These are phyloP conservation scores for Lepus timidus DNA, from an alignment of 2,113 vertebrate species.

Conservation along the genomic window DNA sequence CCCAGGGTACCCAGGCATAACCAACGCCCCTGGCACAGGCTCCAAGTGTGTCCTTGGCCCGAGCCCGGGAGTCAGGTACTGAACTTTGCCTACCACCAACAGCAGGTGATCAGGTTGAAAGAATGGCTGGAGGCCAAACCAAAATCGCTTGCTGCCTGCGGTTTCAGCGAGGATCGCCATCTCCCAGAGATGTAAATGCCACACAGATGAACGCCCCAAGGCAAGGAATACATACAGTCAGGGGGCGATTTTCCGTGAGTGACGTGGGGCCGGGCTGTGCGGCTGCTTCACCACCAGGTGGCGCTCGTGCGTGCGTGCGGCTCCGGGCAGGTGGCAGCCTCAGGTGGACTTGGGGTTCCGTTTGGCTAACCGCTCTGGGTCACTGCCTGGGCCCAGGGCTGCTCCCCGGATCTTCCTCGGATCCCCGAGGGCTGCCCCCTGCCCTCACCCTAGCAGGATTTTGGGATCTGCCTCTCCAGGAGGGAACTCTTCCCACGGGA, in stretches of 20 bases:
- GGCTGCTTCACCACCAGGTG: conserved; percentile 54
- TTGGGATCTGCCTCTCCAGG: not conserved
- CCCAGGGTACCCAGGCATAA: not conserved
- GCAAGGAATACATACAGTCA: not conserved
- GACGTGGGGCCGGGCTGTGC: not conserved
- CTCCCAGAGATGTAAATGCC: accelerated
- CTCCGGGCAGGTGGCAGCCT: not conserved
- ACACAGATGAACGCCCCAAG: accelerated
- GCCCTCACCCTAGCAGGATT: not conserved
- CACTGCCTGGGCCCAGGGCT: no score
- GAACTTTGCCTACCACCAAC: not conserved
- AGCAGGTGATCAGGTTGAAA: not conserved
- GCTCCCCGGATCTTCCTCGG: not conserved
- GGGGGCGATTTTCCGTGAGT: not conserved
- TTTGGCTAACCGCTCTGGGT: no score
- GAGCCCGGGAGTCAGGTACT: accelerated
- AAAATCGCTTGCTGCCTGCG: not conserved
- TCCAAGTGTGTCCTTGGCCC: not conserved
- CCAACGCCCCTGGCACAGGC: not conserved
- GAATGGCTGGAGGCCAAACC: not conserved
- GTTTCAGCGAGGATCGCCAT: not conserved
- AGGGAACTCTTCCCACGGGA: not conserved
- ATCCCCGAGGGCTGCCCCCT: not conserved
- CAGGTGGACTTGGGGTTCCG: no score
- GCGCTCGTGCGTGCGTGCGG: not conserved